phyloP scores from a whole-genome alignment of 2,113 vertebrate genomes.

The Rhea americana region DNA sequence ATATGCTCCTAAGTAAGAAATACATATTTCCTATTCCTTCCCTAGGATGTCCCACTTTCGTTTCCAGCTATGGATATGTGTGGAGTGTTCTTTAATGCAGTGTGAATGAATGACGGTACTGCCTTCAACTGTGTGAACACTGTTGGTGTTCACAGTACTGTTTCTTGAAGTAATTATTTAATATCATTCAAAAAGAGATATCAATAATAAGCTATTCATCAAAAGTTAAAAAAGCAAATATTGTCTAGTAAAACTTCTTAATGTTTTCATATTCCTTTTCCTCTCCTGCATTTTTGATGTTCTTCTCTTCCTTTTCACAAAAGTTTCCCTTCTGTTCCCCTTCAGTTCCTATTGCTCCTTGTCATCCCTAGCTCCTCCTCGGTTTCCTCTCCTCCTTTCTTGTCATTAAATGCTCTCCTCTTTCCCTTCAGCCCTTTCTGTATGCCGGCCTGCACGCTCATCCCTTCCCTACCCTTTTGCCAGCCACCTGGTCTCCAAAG shows the following conservation, averaged over 20 bases:
- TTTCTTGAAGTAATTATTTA: background rate
- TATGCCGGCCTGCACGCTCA: background rate
- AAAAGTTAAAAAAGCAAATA: background rate
- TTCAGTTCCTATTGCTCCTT: background rate
- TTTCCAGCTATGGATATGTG: background rate
- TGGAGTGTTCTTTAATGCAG: background rate
- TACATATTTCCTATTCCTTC: background rate
- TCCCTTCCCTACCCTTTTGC: background rate
- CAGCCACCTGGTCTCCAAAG: background rate
- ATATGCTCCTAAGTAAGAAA: background rate
- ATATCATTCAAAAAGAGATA: background rate
- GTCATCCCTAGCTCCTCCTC: background rate
- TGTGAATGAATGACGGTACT: too few relatives aligned
- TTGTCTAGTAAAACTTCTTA: background rate
- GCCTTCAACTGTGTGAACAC: background rate
- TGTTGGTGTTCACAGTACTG: background rate
- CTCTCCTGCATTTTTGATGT: background rate
- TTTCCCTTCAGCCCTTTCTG: background rate
- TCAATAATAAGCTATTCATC: too few relatives aligned
- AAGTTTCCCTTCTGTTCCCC: background rate
- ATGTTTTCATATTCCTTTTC: background rate
- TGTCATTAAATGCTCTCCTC: background rate
- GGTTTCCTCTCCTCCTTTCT: background rate
- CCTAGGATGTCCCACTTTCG: rapidly evolving
- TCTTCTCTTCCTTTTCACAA: background rate